phyloP scores from a whole-genome alignment of 2,113 vertebrate genomes.

The Gymnogyps californianus region DNA sequence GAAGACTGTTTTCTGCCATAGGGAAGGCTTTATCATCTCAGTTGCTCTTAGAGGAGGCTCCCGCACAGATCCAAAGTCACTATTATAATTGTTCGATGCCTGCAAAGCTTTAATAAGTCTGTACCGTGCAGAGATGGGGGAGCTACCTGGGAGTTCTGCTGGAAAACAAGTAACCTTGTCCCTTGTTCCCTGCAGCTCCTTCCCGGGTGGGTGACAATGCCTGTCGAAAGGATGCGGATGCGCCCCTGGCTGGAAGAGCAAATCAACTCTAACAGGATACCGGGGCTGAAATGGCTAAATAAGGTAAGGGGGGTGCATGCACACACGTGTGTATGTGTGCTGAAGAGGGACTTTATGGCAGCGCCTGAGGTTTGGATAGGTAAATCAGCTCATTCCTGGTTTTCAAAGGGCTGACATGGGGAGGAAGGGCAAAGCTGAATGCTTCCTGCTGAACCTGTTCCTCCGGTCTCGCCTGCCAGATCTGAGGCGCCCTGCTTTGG shows the following conservation, averaged over 20 bases:
- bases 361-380: not conserved
- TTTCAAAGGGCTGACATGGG: not conserved
- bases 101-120: not conserved
- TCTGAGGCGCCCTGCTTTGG: not conserved
- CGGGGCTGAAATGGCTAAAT: slow-evolving; percentile 94
- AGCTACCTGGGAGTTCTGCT: not conserved
- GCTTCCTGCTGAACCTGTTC: slow-evolving; percentile 57
- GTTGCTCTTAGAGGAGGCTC: not conserved
- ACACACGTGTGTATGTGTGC: accelerated
- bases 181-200: slow-evolving; percentile 37
- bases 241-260: slow-evolving; percentile 97
- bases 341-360: not conserved
- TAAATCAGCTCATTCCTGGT: not conserved
- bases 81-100: not conserved
- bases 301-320: slow-evolving; percentile 74
- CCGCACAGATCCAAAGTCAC: not conserved
- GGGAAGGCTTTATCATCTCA: not conserved
- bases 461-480: not conserved
- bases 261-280: slow-evolving; percentile 92
- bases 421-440: slow-evolving; percentile 8
- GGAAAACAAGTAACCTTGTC: not conserved
- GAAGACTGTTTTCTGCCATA: not conserved
- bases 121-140: not conserved
- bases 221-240: slow-evolving; percentile 98
- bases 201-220: slow-evolving; percentile 80